A percentile compares a stretch with the other conserved stretches of the same genome.
Conservation (phyloP, 2,797 vertebrate genomes). For the Molossus alvarezi region DNA sequence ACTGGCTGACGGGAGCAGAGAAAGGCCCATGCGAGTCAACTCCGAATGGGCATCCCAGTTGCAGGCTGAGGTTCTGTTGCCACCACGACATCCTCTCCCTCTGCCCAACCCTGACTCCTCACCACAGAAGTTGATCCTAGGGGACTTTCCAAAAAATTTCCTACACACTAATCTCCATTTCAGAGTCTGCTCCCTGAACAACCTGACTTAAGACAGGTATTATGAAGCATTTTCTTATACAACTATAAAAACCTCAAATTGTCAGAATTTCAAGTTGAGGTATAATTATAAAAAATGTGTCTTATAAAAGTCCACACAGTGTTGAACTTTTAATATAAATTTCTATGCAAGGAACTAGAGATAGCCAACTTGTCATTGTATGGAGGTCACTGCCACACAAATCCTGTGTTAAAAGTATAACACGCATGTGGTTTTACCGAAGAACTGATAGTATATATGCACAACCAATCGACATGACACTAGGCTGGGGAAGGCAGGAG, state of each 20-base stretch:
- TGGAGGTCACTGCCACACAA: neutral
- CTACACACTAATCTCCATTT: neutral
- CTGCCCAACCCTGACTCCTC: neutral
- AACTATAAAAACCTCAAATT: neutral
- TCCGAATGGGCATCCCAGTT: neutral
- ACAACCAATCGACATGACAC: too few relatives aligned
- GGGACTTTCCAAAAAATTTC: neutral
- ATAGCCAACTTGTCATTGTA: neutral
- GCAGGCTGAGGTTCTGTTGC: neutral
- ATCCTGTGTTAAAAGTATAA: conserved; percentile 7
- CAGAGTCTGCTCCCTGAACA: neutral
- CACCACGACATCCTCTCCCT: neutral
- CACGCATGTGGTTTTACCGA: neutral
- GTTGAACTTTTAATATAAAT: conserved; percentile 10
- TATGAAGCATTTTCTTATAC: conserved; percentile 28
- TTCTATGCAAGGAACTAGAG: neutral
- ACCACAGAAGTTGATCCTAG: neutral
- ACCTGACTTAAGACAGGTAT: neutral
- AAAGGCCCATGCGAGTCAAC: neutral
- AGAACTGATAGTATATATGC: too few relatives aligned
- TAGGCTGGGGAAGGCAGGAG: too few relatives aligned
- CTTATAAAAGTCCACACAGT: conserved; percentile 3
- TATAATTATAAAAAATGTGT: neutral
- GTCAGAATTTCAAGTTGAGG: conserved; percentile 39
- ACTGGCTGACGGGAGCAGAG: neutral